Evolutionary conservation across 2,797 vertebrate genomes (phyloP).

Genomic region (Cirrhinus molitorella): DNA sequence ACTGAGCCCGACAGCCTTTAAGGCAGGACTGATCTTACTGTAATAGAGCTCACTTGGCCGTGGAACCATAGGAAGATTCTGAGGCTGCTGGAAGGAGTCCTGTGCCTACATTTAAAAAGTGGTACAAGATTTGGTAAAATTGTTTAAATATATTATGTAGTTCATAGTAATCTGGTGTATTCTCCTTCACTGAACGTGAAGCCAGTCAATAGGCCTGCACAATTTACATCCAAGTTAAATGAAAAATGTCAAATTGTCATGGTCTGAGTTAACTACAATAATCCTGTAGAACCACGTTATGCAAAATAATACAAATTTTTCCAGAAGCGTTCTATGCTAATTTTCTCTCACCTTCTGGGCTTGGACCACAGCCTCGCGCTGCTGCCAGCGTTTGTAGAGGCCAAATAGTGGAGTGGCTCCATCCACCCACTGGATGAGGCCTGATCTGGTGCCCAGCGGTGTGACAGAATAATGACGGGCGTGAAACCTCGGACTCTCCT

Average conservation of each 20-base stretch:
- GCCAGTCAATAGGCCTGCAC: neutral
- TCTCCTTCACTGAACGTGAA: neutral
- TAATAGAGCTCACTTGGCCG: conserved; percentile 98
- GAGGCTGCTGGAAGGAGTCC: conserved; percentile 90
- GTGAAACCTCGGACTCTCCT: conserved; percentile 93
- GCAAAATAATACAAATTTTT: neutral
- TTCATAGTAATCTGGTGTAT: no score
- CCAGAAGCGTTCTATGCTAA: neutral
- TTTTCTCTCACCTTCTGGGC: conserved; percentile 89
- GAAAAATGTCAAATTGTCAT: neutral
- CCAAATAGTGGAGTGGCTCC: conserved; percentile 96
- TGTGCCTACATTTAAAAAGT: conserved; percentile 79
- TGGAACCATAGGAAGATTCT: conserved; percentile 92
- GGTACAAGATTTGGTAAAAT: neutral
- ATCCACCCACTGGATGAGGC: conserved; percentile 98
- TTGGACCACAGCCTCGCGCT: conserved; percentile 92
- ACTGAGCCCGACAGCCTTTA: conserved; percentile 93
- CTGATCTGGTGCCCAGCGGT: conserved; percentile 93
- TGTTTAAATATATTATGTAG: no score
- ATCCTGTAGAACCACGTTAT: neutral
- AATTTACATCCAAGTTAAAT: neutral
- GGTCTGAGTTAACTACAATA: neutral
- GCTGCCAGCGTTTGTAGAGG: conserved; percentile 98
- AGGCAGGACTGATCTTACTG: conserved; percentile 94
- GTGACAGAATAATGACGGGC: conserved; percentile 98